Evolutionary conservation across 1,140 invertebrate species (phyloP).

Genomic region (Cherax destructor): DNA sequence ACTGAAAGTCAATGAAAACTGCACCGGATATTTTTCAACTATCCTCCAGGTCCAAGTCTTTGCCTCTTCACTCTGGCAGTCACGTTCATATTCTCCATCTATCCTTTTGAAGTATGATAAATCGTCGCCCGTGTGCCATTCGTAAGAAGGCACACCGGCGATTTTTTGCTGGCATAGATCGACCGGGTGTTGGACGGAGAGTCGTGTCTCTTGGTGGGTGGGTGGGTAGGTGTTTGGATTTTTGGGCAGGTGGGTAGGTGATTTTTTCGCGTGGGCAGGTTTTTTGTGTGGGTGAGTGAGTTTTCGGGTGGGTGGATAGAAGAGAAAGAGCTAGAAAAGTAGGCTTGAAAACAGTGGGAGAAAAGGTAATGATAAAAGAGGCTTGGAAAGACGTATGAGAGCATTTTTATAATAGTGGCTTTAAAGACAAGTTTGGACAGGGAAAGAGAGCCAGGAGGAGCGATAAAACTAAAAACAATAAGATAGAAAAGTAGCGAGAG

Average conservation of each 20-base stretch:
- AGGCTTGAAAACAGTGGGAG: neutral
- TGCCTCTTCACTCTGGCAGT: neutral
- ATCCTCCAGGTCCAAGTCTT: neutral
- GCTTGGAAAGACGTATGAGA: neutral
- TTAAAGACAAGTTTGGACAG: neutral
- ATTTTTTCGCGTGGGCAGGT: too few relatives aligned
- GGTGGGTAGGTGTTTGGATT: too few relatives aligned
- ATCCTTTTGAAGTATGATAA: neutral
- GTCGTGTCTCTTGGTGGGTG: too few relatives aligned
- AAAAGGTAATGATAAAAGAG: neutral
- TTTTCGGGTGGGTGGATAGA: too few relatives aligned
- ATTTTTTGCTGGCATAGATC: too few relatives aligned
- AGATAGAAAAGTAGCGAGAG: neutral
- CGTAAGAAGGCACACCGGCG: neutral
- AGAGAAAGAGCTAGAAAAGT: neutral
- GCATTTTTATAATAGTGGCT: neutral
- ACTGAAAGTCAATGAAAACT: neutral
- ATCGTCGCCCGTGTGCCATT: neutral
- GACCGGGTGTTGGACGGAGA: too few relatives aligned
- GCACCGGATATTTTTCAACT: too few relatives aligned
- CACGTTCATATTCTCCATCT: neutral
- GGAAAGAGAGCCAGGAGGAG: neutral
- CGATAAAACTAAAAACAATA: neutral
- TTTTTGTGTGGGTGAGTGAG: too few relatives aligned
- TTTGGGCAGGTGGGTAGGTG: too few relatives aligned